These are phyloP conservation scores for Mycteria americana DNA, from an alignment of 2,797 vertebrate species.

Conservation along the genomic window DNA sequence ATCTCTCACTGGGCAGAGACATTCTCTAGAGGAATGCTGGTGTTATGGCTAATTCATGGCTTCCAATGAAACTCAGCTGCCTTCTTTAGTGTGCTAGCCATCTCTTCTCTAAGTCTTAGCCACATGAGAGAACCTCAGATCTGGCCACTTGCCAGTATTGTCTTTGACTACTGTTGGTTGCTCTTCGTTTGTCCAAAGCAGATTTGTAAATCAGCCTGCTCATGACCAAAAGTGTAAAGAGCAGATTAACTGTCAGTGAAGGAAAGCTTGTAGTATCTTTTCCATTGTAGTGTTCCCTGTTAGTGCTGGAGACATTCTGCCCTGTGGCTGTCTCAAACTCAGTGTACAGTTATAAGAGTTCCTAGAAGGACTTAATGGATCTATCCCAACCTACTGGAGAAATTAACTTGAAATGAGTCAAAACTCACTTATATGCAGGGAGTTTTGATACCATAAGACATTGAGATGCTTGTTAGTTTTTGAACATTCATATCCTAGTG, in stretches of 20 bases:
- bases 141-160: not conserved
- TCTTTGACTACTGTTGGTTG: not conserved
- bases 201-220: not conserved
- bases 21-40: not conserved
- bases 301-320: not conserved
- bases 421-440: not conserved
- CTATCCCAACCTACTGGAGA: not conserved
- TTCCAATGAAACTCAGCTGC: not conserved
- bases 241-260: not conserved
- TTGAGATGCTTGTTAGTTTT: not conserved
- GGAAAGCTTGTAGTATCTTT: not conserved
- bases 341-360: not conserved
- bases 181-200: not conserved
- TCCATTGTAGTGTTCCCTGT: not conserved
- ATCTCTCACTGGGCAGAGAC: not conserved
- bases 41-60: not conserved
- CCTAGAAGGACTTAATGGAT: not conserved
- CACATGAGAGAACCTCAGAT: not conserved
- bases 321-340: not conserved
- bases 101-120: not conserved
- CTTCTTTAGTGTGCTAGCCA: not conserved
- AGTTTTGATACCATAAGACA: not conserved
- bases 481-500: not conserved
- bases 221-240: not conserved
- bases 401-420: not conserved